phyloP scores from a whole-genome alignment of 1,140 invertebrate genomes.

The Cherax destructor region DNA sequence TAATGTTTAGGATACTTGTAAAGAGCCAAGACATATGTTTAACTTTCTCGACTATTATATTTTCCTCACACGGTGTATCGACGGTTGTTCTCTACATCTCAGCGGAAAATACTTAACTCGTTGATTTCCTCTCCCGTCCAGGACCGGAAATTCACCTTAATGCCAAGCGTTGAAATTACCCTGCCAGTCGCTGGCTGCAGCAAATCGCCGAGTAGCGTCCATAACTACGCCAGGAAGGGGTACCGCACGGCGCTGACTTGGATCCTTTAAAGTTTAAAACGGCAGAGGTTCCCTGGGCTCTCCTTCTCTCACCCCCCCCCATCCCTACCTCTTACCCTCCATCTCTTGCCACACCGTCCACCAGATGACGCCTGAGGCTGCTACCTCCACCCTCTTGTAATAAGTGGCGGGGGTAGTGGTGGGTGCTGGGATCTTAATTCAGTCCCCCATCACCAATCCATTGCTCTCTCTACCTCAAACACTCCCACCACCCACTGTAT shows the following conservation, averaged over 20 bases:
- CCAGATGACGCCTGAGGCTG: too few relatives aligned
- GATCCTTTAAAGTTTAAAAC: not conserved
- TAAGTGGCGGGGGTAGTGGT: too few relatives aligned
- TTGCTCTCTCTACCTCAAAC: too few relatives aligned
- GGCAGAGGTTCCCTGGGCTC: not conserved
- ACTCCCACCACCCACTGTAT: too few relatives aligned
- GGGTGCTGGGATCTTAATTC: too few relatives aligned
- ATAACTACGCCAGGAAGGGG: not conserved
- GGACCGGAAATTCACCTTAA: conserved; percentile 12
- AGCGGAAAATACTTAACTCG: conserved; percentile 17
- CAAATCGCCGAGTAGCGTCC: not conserved
- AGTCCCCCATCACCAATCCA: too few relatives aligned
- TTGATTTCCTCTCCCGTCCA: conserved; percentile 14
- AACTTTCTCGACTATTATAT: too few relatives aligned
- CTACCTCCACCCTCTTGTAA: too few relatives aligned
- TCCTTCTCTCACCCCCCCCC: not conserved
- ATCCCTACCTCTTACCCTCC: not conserved
- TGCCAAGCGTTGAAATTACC: conserved; percentile 7
- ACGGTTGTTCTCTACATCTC: not conserved
- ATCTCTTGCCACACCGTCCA: not conserved
- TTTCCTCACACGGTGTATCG: too few relatives aligned
- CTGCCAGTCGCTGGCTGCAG: not conserved
- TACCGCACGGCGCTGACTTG: not conserved
- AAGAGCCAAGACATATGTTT: too few relatives aligned
- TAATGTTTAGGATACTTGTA: too few relatives aligned